Conservation (phyloP, 2,797 vertebrate genomes). For the Salarias fasciatus region DNA sequence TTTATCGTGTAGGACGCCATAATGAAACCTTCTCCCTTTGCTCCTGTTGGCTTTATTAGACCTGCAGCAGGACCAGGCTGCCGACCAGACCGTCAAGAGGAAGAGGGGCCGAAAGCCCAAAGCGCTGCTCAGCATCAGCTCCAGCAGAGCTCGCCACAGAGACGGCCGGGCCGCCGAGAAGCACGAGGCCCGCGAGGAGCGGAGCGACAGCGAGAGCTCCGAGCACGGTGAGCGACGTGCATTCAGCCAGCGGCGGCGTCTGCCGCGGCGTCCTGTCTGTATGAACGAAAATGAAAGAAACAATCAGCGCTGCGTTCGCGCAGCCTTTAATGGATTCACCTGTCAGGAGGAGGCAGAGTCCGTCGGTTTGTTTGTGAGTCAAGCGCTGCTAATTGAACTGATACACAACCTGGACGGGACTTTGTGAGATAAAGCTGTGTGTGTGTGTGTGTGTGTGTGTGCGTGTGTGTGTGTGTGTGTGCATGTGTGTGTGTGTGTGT, state of each 20-base stretch:
- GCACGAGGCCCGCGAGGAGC: slow-evolving; percentile 50
- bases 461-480: too few species aligned
- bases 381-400: slow-evolving; percentile 12
- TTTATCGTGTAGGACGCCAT: neutral
- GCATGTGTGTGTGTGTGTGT: too few species aligned
- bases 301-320: too few species aligned
- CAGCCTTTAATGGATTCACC: too few species aligned
- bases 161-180: slow-evolving; percentile 48
- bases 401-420: slow-evolving; percentile 35
- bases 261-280: neutral
- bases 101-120: slow-evolving; percentile 80
- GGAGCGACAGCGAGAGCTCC: slow-evolving; percentile 77
- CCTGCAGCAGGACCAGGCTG: slow-evolving; percentile 61
- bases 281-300: too few species aligned
- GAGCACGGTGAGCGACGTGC: slow-evolving; percentile 78
- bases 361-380: slow-evolving; percentile 20
- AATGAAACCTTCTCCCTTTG: slow-evolving; percentile 5
- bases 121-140: slow-evolving; percentile 48
- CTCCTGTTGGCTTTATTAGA: slow-evolving; percentile 57
- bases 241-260: too few species aligned
- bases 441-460: too few species aligned
- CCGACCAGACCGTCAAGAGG: slow-evolving; percentile 61
- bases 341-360: slow-evolving; percentile 1
- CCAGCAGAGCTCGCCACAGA: slow-evolving; percentile 44
- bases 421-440: slow-evolving; percentile 29